Conservation (phyloP, 2,113 vertebrate species). For the Callaeas wilsoni region DNA sequence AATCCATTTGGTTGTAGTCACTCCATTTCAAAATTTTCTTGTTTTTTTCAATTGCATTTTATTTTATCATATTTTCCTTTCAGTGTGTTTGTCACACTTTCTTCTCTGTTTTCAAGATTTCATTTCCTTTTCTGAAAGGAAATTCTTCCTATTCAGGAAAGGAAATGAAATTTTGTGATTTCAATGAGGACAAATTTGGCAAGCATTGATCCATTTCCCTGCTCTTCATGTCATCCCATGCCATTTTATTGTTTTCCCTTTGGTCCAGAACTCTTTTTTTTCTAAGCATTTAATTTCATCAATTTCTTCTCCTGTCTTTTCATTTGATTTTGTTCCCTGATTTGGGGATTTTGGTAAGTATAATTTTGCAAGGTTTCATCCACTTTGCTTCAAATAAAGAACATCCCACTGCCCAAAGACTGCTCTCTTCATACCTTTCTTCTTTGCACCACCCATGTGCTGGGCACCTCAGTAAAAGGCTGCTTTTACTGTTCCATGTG, state of each 20-base stretch:
- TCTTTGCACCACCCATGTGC: neutral
- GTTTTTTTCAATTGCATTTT: neutral
- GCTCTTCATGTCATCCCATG: neutral
- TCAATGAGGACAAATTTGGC: neutral
- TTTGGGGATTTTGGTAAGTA: neutral
- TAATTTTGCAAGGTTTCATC: neutral
- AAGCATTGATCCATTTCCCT: neutral
- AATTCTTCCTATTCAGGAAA: neutral
- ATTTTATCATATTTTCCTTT: neutral
- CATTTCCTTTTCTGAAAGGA: neutral
- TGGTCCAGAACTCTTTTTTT: neutral
- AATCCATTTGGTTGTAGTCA: neutral
- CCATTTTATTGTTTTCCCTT: neutral
- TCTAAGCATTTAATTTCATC: neutral
- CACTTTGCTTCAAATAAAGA: neutral
- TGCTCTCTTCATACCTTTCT: neutral
- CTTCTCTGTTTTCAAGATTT: neutral
- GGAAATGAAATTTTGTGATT: neutral
- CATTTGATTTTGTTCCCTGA: neutral
- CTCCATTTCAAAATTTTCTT: neutral
- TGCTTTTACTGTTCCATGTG: neutral
- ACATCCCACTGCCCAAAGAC: neutral
- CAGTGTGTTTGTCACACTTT: neutral
- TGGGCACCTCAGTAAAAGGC: neutral
- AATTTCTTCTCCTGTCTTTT: neutral